Evolutionary conservation across 2,113 vertebrate species (phyloP).

Genomic region (Neogobius melanostomus): DNA sequence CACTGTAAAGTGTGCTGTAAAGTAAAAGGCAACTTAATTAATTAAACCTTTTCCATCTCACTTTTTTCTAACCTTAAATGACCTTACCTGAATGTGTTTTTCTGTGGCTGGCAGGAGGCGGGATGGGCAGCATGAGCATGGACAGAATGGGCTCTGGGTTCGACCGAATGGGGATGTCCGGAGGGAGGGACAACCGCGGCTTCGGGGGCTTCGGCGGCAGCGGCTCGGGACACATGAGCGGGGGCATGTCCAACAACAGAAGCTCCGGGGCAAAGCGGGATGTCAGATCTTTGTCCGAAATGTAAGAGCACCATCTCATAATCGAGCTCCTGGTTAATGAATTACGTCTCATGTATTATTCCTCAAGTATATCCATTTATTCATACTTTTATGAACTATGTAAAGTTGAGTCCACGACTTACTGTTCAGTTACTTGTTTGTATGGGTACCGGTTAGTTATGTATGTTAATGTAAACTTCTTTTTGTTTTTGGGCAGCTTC

Average conservation of each 20-base stretch:
- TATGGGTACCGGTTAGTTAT: neutral
- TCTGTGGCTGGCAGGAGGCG: constrained; percentile 70
- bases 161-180: constrained; percentile 86
- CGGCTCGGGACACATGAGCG: constrained; percentile 78
- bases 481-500: constrained; percentile 83
- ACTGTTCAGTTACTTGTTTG: neutral
- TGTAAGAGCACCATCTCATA: constrained; percentile 75
- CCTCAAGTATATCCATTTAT: no score
- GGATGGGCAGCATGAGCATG: constrained; percentile 89
- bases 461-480: neutral
- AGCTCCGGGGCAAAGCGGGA: constrained; percentile 86
- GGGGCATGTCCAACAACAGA: constrained; percentile 84
- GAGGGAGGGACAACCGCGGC: constrained; percentile 86
- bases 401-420: neutral
- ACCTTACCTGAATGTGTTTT: neutral
- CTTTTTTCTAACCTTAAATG: no score
- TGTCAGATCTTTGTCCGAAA: constrained; percentile 99
- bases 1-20: no score
- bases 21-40: no score
- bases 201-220: constrained; percentile 81
- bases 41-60: no score
- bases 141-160: constrained; percentile 90
- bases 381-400: no score
- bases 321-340: neutral
- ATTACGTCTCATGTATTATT: no score